A percentile compares a stretch with the other conserved stretches of the same genome.
Evolutionary conservation across 2,113 vertebrate species (phyloP).

Genomic region (Pterophyllum scalare): DNA sequence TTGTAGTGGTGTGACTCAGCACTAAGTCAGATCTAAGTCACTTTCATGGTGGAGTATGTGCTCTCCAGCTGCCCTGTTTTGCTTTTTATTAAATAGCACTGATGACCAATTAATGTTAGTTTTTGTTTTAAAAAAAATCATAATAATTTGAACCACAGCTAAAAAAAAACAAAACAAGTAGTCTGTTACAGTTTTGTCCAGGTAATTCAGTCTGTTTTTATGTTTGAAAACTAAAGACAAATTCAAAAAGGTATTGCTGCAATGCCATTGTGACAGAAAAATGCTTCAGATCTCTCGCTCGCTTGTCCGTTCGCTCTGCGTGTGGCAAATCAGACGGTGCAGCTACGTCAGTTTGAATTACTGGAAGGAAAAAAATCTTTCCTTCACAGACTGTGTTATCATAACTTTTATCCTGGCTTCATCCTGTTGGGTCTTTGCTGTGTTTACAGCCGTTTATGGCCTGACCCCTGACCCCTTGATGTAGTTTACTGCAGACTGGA

Average conservation of each 20-base stretch:
- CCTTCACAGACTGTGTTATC: conserved; percentile 49
- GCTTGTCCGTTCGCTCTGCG: not conserved
- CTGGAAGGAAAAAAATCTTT: conserved; percentile 12
- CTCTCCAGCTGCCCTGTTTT: no score
- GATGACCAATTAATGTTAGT: no score
- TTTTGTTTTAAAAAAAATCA: no score
- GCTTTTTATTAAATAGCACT: no score
- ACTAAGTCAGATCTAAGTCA: not conserved
- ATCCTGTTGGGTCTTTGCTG: conserved; percentile 28
- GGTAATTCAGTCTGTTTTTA: not conserved
- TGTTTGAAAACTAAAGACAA: not conserved
- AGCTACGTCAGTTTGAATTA: conserved; percentile 16
- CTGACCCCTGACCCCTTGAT: conserved; percentile 53
- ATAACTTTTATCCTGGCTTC: conserved; percentile 39
- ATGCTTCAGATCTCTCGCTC: not conserved
- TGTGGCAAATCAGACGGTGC: conserved; percentile 8
- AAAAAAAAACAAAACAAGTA: no score
- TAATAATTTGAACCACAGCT: no score
- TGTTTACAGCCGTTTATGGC: conserved; percentile 56
- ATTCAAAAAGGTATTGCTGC: not conserved
- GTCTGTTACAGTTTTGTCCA: not conserved
- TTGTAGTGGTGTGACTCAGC: not conserved
- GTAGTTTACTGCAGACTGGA: conserved; percentile 35
- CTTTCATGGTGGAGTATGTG: no score
- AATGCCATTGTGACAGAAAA: not conserved